Evolutionary conservation across 2,888 invertebrate species (phyloP).

Genomic region (Pteria penguin): DNA sequence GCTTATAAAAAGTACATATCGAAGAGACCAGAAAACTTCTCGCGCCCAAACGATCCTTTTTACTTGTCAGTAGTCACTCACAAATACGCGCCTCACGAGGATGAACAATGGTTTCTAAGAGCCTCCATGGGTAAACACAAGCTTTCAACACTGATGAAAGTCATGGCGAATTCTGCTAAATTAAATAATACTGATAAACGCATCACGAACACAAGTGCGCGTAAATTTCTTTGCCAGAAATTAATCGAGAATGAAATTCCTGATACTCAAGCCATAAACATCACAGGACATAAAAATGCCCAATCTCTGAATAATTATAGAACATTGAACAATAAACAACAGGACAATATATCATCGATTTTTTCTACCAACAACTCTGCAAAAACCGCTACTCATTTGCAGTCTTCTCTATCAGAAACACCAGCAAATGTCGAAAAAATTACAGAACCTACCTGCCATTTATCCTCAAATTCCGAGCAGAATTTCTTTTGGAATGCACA

Average conservation of each 20-base stretch:
- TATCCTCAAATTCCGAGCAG: too few relatives aligned
- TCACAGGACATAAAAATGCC: not conserved
- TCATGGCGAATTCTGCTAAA: not conserved
- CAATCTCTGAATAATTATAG: not conserved
- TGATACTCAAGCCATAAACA: not conserved
- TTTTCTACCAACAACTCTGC: not conserved
- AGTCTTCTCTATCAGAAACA: too few relatives aligned
- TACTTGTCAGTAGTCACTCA: not conserved
- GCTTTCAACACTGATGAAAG: not conserved
- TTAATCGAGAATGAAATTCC: not conserved
- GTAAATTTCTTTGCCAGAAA: not conserved
- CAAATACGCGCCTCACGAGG: not conserved
- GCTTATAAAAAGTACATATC: not conserved
- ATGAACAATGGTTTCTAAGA: not conserved
- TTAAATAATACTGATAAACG: not conserved
- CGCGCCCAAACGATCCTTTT: not conserved
- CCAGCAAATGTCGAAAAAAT: too few relatives aligned
- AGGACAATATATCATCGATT: not conserved
- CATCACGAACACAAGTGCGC: not conserved
- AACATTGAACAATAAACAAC: not conserved
- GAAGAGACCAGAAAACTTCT: not conserved
- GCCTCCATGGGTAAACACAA: not conserved
- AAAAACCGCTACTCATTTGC: not conserved
- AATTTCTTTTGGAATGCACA: too few relatives aligned
- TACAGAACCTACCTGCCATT: too few relatives aligned